Base-by-base conservation (phyloP, 1,140 invertebrate species). In the Diabrotica virgifera region DNA sequence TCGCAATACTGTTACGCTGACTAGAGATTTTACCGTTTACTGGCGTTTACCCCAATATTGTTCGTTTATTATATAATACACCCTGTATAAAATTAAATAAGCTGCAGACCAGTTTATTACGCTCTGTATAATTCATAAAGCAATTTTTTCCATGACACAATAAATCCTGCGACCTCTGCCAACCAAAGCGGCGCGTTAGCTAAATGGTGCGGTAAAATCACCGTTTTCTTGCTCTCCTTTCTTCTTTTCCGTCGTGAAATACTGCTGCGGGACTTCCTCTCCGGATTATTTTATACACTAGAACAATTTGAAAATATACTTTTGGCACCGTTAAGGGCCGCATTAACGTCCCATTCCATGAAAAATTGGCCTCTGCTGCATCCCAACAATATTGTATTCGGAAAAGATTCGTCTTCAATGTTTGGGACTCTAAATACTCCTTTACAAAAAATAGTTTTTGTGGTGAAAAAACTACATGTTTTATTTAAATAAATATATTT, bases 141-240 rank as follows among this genome's bases (percentile, higher is more conserved):
- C 53, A 9, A 35, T 13, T 54, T 35, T 66, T 62, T 61, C 50
- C 52, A 50, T 62, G 46, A 52, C 46, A 46, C 36, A 62, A 66
- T 59, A 59, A 13, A 46, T 51, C n/a, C 54, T 36, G 65, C 52
- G 55, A 63, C 65, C 59, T 59, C 61, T 68, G 63, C 63, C 63
- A 61, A 54, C 66, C 57, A 54, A 56, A 46, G 40, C 40, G 5
- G 6, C 62, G 68, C 56, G 52, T 70, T 65, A 67, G 68, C 62
- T 70, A 70, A 70, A 70, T 70, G 65, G 65, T 54, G 65, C 66
- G 68, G 65, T 64, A 70, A 70, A 66, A 67, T 62, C 68, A 52
- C 62, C 59, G 62, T 58, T 61, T 60, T 60, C 52, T 53, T 70
- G n/a, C 6, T 46, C 40, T 46, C n/a, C 40, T 46, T 46, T 46